Percentiles rank a stretch among this genome's conserved stretches.
Evolutionary conservation across 1,140 invertebrate species (phyloP).

Genomic region (Brachionus koreanus): DNA sequence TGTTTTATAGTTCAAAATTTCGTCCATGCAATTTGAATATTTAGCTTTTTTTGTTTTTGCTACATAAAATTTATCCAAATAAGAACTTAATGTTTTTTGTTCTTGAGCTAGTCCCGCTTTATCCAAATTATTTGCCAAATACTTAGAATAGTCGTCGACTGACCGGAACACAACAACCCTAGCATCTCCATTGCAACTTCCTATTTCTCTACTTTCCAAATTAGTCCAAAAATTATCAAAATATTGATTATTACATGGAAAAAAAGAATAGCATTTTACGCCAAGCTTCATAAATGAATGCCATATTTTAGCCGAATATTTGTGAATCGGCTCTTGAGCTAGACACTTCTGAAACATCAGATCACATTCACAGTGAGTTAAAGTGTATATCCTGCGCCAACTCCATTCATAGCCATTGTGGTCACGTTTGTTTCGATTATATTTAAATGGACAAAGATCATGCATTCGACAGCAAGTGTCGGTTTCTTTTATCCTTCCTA

Average conservation of each 20-base stretch:
- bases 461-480: slow-evolving; percentile 73
- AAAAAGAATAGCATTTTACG: slow-evolving; percentile 28
- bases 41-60: not conserved
- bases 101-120: not conserved
- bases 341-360: slow-evolving; percentile 14
- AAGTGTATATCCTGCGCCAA: not conserved
- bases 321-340: not conserved
- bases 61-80: slow-evolving; percentile 16
- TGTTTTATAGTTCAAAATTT: not conserved
- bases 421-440: slow-evolving; percentile 58
- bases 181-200: not conserved
- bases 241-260: not conserved
- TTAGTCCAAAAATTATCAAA: not conserved
- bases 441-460: slow-evolving; percentile 66
- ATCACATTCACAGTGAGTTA: slow-evolving; percentile 28
- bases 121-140: not conserved
- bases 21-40: not conserved
- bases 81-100: not conserved
- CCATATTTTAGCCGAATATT: slow-evolving; percentile 6
- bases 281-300: not conserved
- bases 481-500: slow-evolving; percentile 65
- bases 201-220: not conserved
- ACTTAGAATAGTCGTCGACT: not conserved
- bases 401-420: slow-evolving; percentile 30
- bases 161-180: not conserved